Percentiles rank a stretch among this genome's conserved stretches.
Evolutionary conservation across 2,888 invertebrate species (phyloP).

Genomic region (Polydrusus cervinus): DNA sequence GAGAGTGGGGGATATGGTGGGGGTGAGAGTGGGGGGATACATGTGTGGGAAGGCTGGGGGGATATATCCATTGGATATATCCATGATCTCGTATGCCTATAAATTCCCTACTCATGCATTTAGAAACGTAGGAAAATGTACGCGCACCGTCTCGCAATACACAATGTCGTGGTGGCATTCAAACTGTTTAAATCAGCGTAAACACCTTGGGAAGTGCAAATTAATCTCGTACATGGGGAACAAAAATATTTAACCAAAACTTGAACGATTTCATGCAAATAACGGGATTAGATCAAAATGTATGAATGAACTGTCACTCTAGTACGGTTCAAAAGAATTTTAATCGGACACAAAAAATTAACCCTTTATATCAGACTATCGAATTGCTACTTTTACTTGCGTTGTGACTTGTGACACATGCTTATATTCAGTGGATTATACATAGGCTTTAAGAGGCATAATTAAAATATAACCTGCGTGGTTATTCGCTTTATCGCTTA

Average conservation of each 20-base stretch:
- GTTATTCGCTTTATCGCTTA: too few relatives aligned
- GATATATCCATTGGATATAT: too few relatives aligned
- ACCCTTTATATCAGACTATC: neutral
- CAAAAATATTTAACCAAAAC: conserved; percentile 68
- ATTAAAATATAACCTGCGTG: too few relatives aligned
- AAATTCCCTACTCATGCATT: too few relatives aligned
- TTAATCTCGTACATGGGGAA: conserved; percentile 66
- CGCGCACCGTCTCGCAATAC: conserved; percentile 44
- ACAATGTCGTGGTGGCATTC: conserved; percentile 60
- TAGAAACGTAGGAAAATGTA: conserved; percentile 43
- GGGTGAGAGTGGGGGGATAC: too few relatives aligned
- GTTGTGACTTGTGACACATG: too few relatives aligned
- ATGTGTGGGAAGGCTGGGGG: too few relatives aligned
- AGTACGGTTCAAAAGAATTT: conserved; percentile 1
- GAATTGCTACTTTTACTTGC: too few relatives aligned
- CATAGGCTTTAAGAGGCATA: too few relatives aligned
- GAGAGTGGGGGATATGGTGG: too few relatives aligned
- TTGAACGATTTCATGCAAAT: conserved; percentile 67
- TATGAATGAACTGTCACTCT: conserved; percentile 54
- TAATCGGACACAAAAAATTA: conserved; percentile 17
- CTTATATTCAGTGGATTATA: too few relatives aligned
- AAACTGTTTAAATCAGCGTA: conserved; percentile 64
- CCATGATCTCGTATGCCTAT: too few relatives aligned
- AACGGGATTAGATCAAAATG: conserved; percentile 62
- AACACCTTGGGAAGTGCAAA: conserved; percentile 67